Evolutionary conservation across 2,113 vertebrate species (phyloP).

Genomic region (Notiomystis cincta): DNA sequence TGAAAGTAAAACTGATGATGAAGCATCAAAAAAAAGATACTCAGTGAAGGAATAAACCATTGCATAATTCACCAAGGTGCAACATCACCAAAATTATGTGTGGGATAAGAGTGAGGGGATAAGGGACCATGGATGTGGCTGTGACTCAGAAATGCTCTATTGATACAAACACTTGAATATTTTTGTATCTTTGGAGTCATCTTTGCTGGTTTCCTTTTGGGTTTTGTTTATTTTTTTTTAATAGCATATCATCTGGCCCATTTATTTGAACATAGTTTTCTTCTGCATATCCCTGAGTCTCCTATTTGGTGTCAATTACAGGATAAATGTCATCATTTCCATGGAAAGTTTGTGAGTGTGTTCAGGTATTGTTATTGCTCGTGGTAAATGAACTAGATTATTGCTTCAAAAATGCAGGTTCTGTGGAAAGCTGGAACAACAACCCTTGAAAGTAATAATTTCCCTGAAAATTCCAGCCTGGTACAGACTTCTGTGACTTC

Average conservation of each 20-base stretch:
- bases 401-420: background rate
- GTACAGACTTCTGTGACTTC: background rate
- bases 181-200: background rate
- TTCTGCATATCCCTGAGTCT: background rate
- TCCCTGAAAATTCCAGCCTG: background rate
- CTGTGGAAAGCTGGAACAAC: background rate
- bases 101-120: background rate
- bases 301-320: background rate
- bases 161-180: fast-evolving
- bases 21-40: background rate
- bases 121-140: background rate
- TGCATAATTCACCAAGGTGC: background rate
- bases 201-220: background rate
- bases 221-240: background rate
- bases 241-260: fast-evolving
- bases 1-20: background rate
- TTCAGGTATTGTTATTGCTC: background rate
- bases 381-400: background rate
- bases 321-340: background rate
- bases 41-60: background rate
- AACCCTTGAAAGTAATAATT: background rate
- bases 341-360: background rate
- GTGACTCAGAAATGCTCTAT: background rate
- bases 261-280: background rate
- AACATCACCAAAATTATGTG: background rate